phyloP scores from a whole-genome alignment of 2,888 invertebrate species.

The Agrochola lychnidis region DNA sequence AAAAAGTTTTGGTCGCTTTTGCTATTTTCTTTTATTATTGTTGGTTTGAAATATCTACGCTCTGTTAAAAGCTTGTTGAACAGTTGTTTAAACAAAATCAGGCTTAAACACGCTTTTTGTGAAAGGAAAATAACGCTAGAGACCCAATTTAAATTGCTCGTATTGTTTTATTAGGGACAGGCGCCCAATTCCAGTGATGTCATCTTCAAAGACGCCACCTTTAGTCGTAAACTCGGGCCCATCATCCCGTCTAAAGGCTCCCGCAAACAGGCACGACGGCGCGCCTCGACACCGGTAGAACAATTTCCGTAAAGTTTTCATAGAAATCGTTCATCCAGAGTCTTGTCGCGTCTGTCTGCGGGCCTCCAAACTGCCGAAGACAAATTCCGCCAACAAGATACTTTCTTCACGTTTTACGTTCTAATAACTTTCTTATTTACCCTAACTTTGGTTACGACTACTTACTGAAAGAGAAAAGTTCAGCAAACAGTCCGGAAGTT shows the following conservation, averaged over 20 bases:
- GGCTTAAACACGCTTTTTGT: background rate
- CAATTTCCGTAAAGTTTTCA: too few relatives aligned
- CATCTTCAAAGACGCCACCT: conserved; percentile 4
- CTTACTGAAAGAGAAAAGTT: conserved; percentile 43
- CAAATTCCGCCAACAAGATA: conserved; percentile 41
- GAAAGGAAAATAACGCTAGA: background rate
- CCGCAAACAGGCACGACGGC: too few relatives aligned
- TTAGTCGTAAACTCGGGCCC: conserved; percentile 24
- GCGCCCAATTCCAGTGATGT: conserved; percentile 17
- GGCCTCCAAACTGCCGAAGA: conserved; percentile 8
- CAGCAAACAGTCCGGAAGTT: conserved; percentile 18
- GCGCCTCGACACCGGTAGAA: too few relatives aligned
- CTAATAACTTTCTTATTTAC: conserved; percentile 54
- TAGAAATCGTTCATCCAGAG: too few relatives aligned
- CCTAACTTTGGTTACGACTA: conserved; percentile 49
- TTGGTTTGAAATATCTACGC: conserved; percentile 7
- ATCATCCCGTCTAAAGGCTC: conserved; percentile 23
- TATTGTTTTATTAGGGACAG: conserved; percentile 27
- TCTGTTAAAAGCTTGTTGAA: background rate
- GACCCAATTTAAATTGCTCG: conserved; percentile 13
- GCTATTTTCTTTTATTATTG: background rate
- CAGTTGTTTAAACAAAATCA: conserved; percentile 7
- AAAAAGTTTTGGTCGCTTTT: background rate
- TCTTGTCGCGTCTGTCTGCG: too few relatives aligned
- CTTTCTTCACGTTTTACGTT: conserved; percentile 47